Evolutionary conservation across 2,888 invertebrate genomes (phyloP).

Genomic region (Sturmia bella): DNA sequence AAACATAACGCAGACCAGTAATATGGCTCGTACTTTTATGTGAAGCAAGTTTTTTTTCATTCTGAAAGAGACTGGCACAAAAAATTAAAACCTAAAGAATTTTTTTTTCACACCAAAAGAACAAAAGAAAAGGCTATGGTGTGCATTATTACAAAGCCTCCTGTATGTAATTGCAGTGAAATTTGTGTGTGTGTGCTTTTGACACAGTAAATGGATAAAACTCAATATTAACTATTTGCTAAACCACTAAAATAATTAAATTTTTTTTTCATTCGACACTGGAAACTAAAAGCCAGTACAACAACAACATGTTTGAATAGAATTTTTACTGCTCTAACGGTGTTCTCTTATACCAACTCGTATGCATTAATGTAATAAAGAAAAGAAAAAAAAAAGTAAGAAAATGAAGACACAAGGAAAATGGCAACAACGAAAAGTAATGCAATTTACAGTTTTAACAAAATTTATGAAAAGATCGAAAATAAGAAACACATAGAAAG

Average conservation of each 20-base stretch:
- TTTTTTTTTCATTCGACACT: conserved; percentile 23
- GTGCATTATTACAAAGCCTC: conserved; percentile 53
- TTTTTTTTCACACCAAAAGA: conserved; percentile 50
- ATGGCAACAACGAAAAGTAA: no score
- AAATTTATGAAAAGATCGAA: no score
- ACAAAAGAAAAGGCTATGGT: no score
- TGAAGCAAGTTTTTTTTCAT: conserved; percentile 17
- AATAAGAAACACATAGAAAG: no score
- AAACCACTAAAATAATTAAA: conserved; percentile 26
- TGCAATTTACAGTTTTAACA: no score
- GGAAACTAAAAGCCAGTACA: no score
- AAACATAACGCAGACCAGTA: conserved; percentile 22
- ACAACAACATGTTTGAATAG: no score
- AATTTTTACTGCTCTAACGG: no score
- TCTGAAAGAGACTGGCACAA: conserved; percentile 26
- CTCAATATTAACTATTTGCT: conserved; percentile 25
- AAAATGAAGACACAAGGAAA: no score
- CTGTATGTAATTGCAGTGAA: conserved; percentile 35
- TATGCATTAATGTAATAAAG: no score
- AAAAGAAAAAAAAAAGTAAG: no score
- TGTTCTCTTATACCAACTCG: no score
- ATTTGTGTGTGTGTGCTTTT: conserved; percentile 49
- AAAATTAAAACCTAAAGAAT: conserved; percentile 24
- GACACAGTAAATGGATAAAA: conserved; percentile 20
- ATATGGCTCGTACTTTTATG: conserved; percentile 23